Evolutionary conservation across 2,888 invertebrate genomes (phyloP), one percentile per base, ranked within the genome.

Genomic region (Sinhomidia bicolor): DNA sequence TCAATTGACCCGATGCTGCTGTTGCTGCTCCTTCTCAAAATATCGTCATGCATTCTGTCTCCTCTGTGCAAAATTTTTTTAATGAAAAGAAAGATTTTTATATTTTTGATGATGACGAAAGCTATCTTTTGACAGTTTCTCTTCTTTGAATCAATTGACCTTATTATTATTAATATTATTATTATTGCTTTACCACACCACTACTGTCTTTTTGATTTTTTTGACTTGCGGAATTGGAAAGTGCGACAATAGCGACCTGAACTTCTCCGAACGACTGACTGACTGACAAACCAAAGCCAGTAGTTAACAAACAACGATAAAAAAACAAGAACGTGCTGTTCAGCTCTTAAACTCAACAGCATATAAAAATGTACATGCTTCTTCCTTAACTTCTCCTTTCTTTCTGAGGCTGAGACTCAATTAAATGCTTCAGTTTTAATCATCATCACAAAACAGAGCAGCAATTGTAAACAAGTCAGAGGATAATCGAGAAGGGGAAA

Each of bases 351-450:
- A 20, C 1, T 44, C 20, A 17, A 65, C 65, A n/a, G 20, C 71
- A 71, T n/a, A n/a, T n/a, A 5, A 44, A 23, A 23, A 57, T 17
- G 62, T 23, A 23, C 29, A 74, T 47, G 74, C 51, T 23, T 7
- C 10, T 51, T 23, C 14, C 10, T 51, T 74, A 51, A 74, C 51
- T 47, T 12, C 74, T 51, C 32, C 47, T 74, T 74, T 74, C 74
- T 74, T 74, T 74, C 74, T 74, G 47, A 74, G 14, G 10, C 51
- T 23, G 14, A 74, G 74, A 26, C 51, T 71, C 29, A 47, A 51
- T 74, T 74, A 74, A 74, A 44, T 74, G 74, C 26, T 29, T 51
- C 74, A 20, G 9, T 74, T 74, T 74, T 74, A 74, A 74, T 47
- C 74, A 74, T 47, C 41, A 41, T 44, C 44, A 54, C 54, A 54